phyloP scores from a whole-genome alignment of 2,113 vertebrate species.

The Ictalurus furcatus region DNA sequence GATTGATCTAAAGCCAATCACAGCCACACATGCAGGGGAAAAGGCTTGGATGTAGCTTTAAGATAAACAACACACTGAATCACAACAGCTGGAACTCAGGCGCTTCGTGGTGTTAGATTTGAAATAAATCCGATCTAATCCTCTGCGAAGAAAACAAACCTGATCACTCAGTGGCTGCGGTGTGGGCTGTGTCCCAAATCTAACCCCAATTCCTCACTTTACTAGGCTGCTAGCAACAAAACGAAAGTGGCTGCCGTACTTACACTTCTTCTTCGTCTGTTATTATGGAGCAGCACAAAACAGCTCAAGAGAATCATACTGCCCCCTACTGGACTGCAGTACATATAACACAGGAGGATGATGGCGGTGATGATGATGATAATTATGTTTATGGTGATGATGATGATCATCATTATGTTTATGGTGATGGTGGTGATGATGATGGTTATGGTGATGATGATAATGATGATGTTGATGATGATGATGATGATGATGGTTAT shows the following conservation, averaged over 20 bases:
- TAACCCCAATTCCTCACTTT: neutral
- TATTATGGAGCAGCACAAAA: too few relatives aligned
- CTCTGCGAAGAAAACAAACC: neutral
- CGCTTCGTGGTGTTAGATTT: neutral
- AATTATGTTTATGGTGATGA: too few relatives aligned
- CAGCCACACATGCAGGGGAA: neutral
- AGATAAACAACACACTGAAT: neutral
- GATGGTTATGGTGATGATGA: too few relatives aligned
- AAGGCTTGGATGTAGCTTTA: neutral
- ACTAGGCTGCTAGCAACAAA: neutral
- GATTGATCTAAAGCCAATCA: neutral
- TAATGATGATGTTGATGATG: too few relatives aligned
- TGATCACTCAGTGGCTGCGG: neutral
- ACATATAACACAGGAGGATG: neutral
- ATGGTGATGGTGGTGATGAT: too few relatives aligned
- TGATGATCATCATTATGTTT: too few relatives aligned
- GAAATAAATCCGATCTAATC: neutral
- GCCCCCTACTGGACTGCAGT: conserved; percentile 11
- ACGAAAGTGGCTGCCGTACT: neutral
- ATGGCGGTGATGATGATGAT: too few relatives aligned
- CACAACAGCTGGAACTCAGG: neutral
- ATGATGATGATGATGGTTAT: too few relatives aligned
- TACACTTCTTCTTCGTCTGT: neutral
- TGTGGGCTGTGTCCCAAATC: conserved; percentile 25
- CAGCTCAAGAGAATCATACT: neutral